Evolutionary conservation across 2,888 invertebrate genomes (phyloP).

Genomic region (Tipula helvola): DNA sequence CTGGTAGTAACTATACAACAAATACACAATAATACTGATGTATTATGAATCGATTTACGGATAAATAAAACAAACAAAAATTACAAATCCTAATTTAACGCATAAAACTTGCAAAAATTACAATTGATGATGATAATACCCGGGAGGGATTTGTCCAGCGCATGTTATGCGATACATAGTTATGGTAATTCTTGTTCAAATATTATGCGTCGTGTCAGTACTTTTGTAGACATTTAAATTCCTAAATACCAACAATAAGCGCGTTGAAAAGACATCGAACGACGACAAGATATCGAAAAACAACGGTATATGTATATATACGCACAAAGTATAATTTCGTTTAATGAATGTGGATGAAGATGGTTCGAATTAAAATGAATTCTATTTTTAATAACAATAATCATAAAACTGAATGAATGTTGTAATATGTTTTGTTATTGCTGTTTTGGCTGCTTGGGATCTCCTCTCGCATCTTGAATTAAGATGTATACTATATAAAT

Average conservation of each 20-base stretch:
- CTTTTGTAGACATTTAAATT: background rate
- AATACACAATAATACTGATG: too few relatives aligned
- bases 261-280: too few relatives aligned
- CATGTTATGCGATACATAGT: background rate
- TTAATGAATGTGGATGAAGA: background rate
- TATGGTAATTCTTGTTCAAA: background rate
- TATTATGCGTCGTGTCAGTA: background rate
- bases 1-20: background rate
- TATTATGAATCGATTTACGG: background rate
- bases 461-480: background rate
- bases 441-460: background rate
- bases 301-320: background rate
- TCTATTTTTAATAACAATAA: background rate
- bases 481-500: background rate
- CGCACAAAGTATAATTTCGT: background rate
- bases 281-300: background rate
- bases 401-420: background rate
- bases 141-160: background rate
- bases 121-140: background rate
- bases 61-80: background rate
- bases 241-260: background rate
- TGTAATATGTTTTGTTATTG: background rate
- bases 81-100: background rate
- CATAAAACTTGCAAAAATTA: background rate
- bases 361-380: constrained; percentile 4